Evolutionary conservation across 2,888 invertebrate genomes (phyloP).

Genomic region (Liodrosophila aerea): DNA sequence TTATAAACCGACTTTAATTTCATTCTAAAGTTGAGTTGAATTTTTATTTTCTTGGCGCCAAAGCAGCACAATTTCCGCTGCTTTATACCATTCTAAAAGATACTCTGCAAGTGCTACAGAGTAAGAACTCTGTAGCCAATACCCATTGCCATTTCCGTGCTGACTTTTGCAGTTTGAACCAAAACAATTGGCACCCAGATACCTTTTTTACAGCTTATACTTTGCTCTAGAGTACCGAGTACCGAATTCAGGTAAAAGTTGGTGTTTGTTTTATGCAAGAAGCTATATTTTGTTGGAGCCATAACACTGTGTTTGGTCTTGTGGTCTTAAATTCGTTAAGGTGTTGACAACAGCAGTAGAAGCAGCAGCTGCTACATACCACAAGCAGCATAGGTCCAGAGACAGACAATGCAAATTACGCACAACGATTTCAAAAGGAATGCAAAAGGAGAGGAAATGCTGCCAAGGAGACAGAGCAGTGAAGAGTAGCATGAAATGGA

Average conservation of each 20-base stretch:
- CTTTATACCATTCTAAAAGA: constrained; percentile 35
- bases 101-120: constrained; percentile 3
- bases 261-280: too few species aligned
- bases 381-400: constrained; percentile 7
- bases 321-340: constrained; percentile 36
- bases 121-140: not conserved
- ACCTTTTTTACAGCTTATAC: constrained; percentile 2
- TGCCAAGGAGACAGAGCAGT: too few species aligned
- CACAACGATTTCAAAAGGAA: constrained; percentile 20
- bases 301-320: not conserved
- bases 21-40: constrained; percentile 32
- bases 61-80: constrained; percentile 66
- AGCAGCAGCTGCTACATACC: constrained; percentile 7
- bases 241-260: constrained; percentile 21
- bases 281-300: not conserved
- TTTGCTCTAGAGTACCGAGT: too few species aligned
- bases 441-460: not conserved
- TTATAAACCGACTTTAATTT: constrained; percentile 77
- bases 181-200: constrained; percentile 36
- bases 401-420: constrained; percentile 58
- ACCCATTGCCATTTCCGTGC: constrained; percentile 25
- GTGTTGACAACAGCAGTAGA: constrained; percentile 37
- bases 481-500: constrained; percentile 1
- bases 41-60: constrained; percentile 32
- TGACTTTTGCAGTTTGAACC: constrained; percentile 26